A percentile compares a stretch with the other conserved stretches of the same genome.
Conservation (phyloP, 2,113 vertebrate species). For the Riparia riparia region DNA sequence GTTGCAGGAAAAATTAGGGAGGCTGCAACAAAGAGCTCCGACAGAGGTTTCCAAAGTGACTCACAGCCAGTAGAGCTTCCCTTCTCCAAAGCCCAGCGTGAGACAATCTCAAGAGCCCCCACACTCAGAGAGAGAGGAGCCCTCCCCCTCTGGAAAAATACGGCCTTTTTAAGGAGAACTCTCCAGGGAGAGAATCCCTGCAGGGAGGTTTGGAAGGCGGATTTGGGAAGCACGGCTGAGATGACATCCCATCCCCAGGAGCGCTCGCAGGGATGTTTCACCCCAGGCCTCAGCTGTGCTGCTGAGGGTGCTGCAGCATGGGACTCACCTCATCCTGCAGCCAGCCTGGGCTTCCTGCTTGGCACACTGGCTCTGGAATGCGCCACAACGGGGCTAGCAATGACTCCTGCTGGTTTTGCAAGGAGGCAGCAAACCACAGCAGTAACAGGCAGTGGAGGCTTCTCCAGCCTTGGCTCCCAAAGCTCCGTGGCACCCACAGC, state of each 20-base stretch:
- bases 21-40: slow-evolving; percentile 55
- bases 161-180: neutral
- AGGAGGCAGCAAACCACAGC: neutral
- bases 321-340: neutral
- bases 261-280: neutral
- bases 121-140: neutral
- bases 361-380: neutral
- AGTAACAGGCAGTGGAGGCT: neutral
- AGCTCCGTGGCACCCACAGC: neutral
- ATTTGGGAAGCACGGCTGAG: neutral
- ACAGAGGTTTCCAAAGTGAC: slow-evolving; percentile 48
- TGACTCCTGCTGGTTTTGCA: neutral
- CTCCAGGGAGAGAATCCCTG: neutral
- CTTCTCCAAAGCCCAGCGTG: slow-evolving; percentile 39
- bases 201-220: neutral
- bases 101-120: slow-evolving; percentile 35
- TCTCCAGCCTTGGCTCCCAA: neutral
- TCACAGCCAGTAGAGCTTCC: slow-evolving; percentile 1
- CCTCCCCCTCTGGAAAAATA: slow-evolving; percentile 24
- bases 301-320: neutral
- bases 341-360: neutral
- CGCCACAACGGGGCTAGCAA: accelerated
- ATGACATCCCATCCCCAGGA: neutral
- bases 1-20: slow-evolving; percentile 60
- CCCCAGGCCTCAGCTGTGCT: neutral